phyloP scores from a whole-genome alignment of 2,113 vertebrate species.

The Toxotes chatareus region DNA sequence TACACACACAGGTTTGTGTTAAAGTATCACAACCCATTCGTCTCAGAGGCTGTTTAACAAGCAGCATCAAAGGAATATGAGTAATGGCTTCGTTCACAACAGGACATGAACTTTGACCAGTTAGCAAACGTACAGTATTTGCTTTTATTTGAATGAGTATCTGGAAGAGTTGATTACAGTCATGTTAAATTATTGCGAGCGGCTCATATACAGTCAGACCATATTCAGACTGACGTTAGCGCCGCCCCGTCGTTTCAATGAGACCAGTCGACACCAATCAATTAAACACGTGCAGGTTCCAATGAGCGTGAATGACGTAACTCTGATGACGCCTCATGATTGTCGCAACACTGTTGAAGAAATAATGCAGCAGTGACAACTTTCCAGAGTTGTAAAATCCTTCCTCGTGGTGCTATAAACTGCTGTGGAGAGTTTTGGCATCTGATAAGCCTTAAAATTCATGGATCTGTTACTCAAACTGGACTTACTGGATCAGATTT shows the following conservation, averaged over 20 bases:
- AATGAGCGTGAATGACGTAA: background rate
- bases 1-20: too few species aligned
- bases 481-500: background rate
- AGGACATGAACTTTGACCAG: slow-evolving; percentile 2
- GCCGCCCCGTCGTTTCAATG: background rate
- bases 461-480: background rate
- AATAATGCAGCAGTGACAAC: background rate
- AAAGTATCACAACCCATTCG: too few species aligned
- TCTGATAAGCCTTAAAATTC: background rate
- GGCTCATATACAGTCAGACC: background rate
- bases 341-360: background rate
- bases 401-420: background rate
- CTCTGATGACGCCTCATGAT: background rate
- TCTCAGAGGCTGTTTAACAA: background rate
- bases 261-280: background rate
- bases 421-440: background rate
- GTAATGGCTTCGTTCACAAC: background rate
- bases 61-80: background rate
- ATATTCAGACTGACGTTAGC: background rate
- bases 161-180: background rate
- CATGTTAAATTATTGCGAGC: background rate
- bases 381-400: slow-evolving; percentile 2
- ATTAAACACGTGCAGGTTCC: background rate
- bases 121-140: slow-evolving; percentile 2
- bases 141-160: background rate